A percentile compares a stretch with the other conserved stretches of the same genome.
Evolutionary conservation across 2,888 invertebrate species (phyloP).

Genomic region (Morpho achilles): DNA sequence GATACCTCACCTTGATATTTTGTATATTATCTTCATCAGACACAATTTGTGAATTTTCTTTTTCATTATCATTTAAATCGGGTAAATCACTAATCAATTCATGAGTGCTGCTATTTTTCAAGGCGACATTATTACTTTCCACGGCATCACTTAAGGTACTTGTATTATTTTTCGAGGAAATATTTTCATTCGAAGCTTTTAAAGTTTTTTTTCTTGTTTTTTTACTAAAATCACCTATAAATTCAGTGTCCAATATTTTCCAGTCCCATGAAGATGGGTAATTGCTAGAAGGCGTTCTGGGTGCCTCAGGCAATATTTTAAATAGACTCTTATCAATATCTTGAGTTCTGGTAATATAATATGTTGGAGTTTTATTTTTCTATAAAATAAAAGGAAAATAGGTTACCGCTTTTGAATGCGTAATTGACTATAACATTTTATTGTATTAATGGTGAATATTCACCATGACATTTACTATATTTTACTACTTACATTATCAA

Average conservation of each 20-base stretch:
- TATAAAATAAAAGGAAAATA: conserved; percentile 55
- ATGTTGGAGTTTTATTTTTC: conserved; percentile 90
- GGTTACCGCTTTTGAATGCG: neutral
- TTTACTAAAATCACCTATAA: conserved; percentile 62
- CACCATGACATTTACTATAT: no score
- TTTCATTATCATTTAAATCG: conserved; percentile 55
- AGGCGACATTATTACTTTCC: conserved; percentile 45
- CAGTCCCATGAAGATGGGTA: conserved; percentile 87
- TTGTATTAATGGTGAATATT: no score
- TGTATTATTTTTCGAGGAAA: conserved; percentile 68
- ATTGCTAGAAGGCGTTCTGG: conserved; percentile 85
- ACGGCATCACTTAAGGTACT: conserved; percentile 60
- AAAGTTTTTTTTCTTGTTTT: conserved; percentile 60
- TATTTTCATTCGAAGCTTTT: conserved; percentile 64
- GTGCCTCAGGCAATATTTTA: conserved; percentile 87
- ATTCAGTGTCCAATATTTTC: conserved; percentile 80
- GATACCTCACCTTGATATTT: conserved; percentile 55
- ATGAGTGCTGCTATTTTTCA: conserved; percentile 70
- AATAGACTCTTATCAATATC: conserved; percentile 88
- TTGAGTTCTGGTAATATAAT: conserved; percentile 86
- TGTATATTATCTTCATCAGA: conserved; percentile 37
- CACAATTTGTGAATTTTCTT: conserved; percentile 33
- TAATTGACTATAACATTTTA: neutral
- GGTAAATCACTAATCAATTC: conserved; percentile 66
- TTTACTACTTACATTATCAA: conserved; percentile 86